Evolutionary conservation across 1,140 invertebrate genomes (phyloP), one percentile per base, ranked within the genome.

Genomic region (Lepidurus arcticus): DNA sequence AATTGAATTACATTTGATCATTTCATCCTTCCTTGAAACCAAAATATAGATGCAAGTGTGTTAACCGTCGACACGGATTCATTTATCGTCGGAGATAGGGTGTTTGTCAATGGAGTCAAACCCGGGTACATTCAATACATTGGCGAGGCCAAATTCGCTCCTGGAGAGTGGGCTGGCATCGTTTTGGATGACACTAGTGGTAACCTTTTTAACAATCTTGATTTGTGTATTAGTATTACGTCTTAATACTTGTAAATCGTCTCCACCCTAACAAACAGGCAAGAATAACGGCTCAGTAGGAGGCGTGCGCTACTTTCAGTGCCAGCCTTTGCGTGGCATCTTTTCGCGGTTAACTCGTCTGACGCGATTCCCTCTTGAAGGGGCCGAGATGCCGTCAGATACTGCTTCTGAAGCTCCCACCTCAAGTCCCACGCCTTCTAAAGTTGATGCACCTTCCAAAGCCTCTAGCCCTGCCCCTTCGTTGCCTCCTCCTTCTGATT

Each of bases 251-350:
- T 42, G 24, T 75, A 24, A 42, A 75, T 13, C 13, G 24, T 75
- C 74, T 75, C 11, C 7, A 75, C 74, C 42, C 74, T 26, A 79
- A 5, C 76, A 83, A 87, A 78, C 83, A 95, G 93, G 93, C 73
- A 98, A 98, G 88, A 98, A 99, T 85, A 96, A 98, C 87, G 97
- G 97, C 21, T 94, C 95, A 24, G 96, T 99, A 73, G 92, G 92
- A 77, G 96, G 96, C 44, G 90, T 91, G 34, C 88, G 92, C 44
- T 98, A 97, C 84, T 97, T 97, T 84, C 95, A 98, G 86, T 98
- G 97, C 85, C 93, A 96, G 85, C 89, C 94, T 8, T 95, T 95
- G 82, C 90, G 92, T 44, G 97, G 97, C 8, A 92, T 98, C 42
- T 99, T 98, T 85, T 96, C 96, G 44, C 89, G 95, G 1, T 87